phyloP scores from a whole-genome alignment of 2,113 vertebrate genomes.

The Centropus bengalensis region DNA sequence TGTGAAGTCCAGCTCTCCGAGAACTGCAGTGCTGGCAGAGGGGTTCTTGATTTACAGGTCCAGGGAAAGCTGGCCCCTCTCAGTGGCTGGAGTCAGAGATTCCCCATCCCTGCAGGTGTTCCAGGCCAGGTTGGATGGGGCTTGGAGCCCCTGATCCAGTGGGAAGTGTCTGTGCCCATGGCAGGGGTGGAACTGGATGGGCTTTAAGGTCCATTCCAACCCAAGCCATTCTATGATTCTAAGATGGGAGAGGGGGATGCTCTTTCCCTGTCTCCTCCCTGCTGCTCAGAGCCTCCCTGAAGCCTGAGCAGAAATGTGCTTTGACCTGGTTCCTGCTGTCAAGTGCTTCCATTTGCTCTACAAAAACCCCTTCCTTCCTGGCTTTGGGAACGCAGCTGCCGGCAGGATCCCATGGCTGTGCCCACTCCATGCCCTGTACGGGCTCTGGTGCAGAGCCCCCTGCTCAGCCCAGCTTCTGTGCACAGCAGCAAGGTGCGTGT shows the following conservation, averaged over 20 bases:
- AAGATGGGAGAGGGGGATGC: not conserved
- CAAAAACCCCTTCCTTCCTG: not conserved
- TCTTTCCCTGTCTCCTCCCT: not conserved
- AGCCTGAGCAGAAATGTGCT: slow-evolving; percentile 1
- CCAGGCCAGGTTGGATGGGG: too few relatives aligned
- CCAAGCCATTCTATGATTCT: too few relatives aligned
- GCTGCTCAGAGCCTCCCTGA: not conserved
- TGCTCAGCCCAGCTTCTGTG: not conserved
- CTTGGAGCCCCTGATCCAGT: too few relatives aligned
- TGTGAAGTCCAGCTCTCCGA: not conserved
- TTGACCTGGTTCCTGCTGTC: slow-evolving; percentile 39
- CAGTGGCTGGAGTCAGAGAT: too few relatives aligned
- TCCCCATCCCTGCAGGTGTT: too few relatives aligned
- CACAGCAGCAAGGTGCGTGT: not conserved
- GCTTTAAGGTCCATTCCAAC: too few relatives aligned
- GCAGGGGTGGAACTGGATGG: too few relatives aligned
- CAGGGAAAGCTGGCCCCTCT: fast-evolving
- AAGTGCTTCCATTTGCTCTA: slow-evolving; percentile 1
- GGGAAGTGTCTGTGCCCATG: too few relatives aligned
- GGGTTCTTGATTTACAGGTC: not conserved
- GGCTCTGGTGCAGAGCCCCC: not conserved
- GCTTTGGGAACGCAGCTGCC: not conserved
- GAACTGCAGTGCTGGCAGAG: not conserved
- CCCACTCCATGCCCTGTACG: not conserved
- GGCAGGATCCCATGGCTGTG: not conserved